Percentiles rank a stretch among this genome's conserved stretches.
phyloP scores from a whole-genome alignment of 1,140 invertebrate genomes.

The Zaprionus inermis region DNA sequence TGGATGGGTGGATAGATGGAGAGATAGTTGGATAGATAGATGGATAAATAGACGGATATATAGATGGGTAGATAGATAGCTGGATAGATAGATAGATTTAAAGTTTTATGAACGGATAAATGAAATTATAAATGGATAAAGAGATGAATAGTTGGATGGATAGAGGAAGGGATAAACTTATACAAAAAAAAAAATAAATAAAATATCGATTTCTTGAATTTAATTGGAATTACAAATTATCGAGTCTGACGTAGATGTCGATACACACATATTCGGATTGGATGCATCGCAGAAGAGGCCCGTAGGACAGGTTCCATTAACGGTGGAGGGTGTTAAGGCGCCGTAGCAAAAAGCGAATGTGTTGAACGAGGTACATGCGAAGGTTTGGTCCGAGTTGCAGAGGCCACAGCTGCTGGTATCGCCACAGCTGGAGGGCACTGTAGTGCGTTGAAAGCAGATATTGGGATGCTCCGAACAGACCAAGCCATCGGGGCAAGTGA shows the following conservation, averaged over 20 bases:
- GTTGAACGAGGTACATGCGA: conserved; percentile 69
- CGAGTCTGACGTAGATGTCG: conserved; percentile 46
- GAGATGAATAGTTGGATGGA: neutral
- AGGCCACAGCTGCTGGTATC: conserved; percentile 72
- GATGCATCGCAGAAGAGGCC: conserved; percentile 63
- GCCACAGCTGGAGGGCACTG: conserved; percentile 66
- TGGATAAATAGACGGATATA: neutral
- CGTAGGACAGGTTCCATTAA: conserved; percentile 59
- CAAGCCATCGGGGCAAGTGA: conserved; percentile 67
- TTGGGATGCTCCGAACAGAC: conserved; percentile 71
- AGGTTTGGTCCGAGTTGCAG: conserved; percentile 62
- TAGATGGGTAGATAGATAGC: neutral
- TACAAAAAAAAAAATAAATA: neutral
- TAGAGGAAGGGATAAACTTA: neutral
- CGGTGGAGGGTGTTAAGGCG: conserved; percentile 54
- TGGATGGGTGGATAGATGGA: neutral
- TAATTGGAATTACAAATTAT: conserved; percentile 53
- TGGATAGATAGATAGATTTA: neutral
- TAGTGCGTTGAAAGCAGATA: conserved; percentile 74
- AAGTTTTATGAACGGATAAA: neutral
- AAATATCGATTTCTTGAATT: neutral
- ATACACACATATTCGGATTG: conserved; percentile 56
- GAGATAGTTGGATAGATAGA: neutral
- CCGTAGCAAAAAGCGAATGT: conserved; percentile 79
- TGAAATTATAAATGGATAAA: neutral